Base-by-base conservation (phyloP, 2,888 invertebrate genomes). In the Machimus atricapillus region DNA sequence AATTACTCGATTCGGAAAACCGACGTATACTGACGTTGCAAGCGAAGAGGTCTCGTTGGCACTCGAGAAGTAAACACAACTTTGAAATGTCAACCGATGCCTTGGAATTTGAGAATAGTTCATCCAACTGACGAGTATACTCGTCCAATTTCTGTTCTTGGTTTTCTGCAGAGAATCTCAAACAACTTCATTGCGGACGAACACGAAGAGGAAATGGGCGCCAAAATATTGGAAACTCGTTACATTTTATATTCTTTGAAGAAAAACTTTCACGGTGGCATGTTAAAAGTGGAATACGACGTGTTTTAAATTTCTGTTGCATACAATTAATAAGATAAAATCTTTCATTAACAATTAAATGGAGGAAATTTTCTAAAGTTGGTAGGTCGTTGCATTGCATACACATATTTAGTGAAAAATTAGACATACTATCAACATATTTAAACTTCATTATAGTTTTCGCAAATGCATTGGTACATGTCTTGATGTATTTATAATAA, bases 11-110 rank as follows among this genome's bases (percentile, higher is more conserved):
- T 27, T 27, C 66, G 66, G 8, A 9, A n/a, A 76, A 46, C 43
- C 37, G 23, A 78, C 78, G 78, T 81, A 16, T 56, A 23, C 52
- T 81, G 81, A 81, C 81, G 81, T 81, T 81, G 81, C 31, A 56
- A 14, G n/a, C 8, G 56, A 9, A 56, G 43, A 31, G 14, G 56
- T 56, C 56, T 81, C 27, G 56, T 81, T 81, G 78, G 78, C 78
- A 78, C 78, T 43, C 43, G 4, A 19, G 27, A 31, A 6, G 56
- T 56, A 52, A 81, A 81, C 81, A 81, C 76, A 76, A 34, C 76
- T 8, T 16, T 34, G 37, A 76, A 76, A 37, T 34, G 76, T 66
- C 66, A 66, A 2, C 19, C 7, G 52, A n/a, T 19, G 19, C 16
- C 0, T n/a, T 6, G 52, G 27, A 58, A 58, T 58, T 58, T n/a